Percentiles rank a stretch among this genome's conserved stretches.
Conservation (phyloP, 1,140 invertebrate species). For the Lerema accius region DNA sequence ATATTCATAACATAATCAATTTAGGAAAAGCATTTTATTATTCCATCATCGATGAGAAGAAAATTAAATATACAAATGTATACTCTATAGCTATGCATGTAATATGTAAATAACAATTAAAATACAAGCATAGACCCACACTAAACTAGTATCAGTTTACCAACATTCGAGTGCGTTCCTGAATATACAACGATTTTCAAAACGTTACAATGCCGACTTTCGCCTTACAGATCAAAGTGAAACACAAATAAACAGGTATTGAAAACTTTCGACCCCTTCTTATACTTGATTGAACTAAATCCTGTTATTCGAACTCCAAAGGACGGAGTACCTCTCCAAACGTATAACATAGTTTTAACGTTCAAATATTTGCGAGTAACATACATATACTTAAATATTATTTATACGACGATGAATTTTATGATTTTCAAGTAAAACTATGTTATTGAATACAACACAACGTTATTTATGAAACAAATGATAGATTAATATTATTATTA, state of each 20-base stretch:
- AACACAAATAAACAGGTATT: constrained; percentile 52
- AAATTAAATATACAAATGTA: too few relatives aligned
- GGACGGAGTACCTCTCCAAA: constrained; percentile 47
- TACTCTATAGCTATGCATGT: too few relatives aligned
- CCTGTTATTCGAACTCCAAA: constrained; percentile 51
- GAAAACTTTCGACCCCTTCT: constrained; percentile 51
- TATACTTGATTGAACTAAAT: constrained; percentile 61
- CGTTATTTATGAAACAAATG: too few relatives aligned
- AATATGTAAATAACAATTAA: too few relatives aligned
- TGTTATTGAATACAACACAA: too few relatives aligned
- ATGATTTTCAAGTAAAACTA: too few relatives aligned
- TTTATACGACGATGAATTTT: too few relatives aligned
- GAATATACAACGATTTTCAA: constrained; percentile 21
- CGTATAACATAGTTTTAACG: constrained; percentile 50
- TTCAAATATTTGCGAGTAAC: constrained; percentile 33
- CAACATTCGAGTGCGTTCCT: constrained; percentile 25
- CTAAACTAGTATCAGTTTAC: constrained; percentile 39
- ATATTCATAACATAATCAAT: too few relatives aligned
- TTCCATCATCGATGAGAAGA: too few relatives aligned
- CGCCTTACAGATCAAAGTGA: constrained; percentile 21
- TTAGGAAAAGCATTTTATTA: too few relatives aligned
- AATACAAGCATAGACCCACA: not conserved
- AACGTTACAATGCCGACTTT: constrained; percentile 25
- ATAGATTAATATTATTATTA: too few relatives aligned
- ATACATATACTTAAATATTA: not conserved